Evolutionary conservation across 2,888 invertebrate species (phyloP), one percentile per base, ranked within the genome.

Genomic region (Thyatira batis): DNA sequence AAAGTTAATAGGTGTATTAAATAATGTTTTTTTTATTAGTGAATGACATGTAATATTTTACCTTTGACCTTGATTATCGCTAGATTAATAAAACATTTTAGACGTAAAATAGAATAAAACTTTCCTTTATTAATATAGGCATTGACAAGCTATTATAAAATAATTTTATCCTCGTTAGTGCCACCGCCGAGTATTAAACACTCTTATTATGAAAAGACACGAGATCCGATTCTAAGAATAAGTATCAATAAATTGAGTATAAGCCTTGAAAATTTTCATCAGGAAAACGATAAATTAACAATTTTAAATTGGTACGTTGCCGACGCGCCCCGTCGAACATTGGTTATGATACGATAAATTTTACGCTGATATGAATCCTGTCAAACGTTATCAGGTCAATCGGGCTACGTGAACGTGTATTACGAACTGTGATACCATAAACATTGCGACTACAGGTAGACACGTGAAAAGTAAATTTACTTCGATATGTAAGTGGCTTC

Each of bases 261-360:
- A 30, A 30, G 11, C 69, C 69, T 72, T 72, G 69, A 62, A 65
- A 58, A 55, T 58, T 58, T 53, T 57, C 43, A 52, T 51, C 53
- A 46, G 56, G 50, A 68, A 63, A 62, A 58, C 61, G 45, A 67
- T 67, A 58, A 69, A 70, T 55, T 54, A 52, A 49, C 50, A 60
- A 61, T 62, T 59, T 49, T 28, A 27, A 52, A 52, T 58, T 54
- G 28, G 1, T 30, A 30, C 28, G 28, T 11, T 9, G 11, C 28
- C 28, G 28, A 30, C 28, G 11, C 11, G 11, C 28, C 2, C 10
- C 28, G 28, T 30, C 28, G 11, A 30, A 30, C 9, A 30, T 23
- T 30, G 28, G 28, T 30, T 30, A 30, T 30, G 28, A 30, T 30
- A 11, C 28, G 55, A 58, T 60, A 61, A 59, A 53, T 45, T 49